Percentiles rank a stretch among this genome's conserved stretches.
phyloP scores from a whole-genome alignment of 2,888 invertebrate species.

The Dyspetes luteomarginatus region DNA sequence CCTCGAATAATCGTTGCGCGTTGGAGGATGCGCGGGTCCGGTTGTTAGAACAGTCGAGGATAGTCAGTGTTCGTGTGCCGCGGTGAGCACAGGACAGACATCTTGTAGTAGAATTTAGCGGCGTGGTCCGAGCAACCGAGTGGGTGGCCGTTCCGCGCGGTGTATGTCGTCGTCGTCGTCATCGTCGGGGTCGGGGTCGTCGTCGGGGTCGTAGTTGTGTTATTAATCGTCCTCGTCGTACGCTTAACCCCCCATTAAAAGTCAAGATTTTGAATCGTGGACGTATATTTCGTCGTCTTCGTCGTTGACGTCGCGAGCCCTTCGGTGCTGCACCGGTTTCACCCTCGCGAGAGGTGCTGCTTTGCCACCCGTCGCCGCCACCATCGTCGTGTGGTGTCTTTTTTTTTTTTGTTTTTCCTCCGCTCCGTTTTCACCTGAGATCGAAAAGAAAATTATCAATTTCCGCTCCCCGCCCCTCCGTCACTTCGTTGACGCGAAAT shows the following conservation, averaged over 20 bases:
- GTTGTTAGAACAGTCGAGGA: slow-evolving; percentile 47
- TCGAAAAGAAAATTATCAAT: background rate
- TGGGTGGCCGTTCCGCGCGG: slow-evolving; percentile 73
- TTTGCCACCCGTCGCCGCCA: slow-evolving; percentile 27
- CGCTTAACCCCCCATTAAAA: slow-evolving; percentile 59
- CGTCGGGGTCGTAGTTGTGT: slow-evolving; percentile 45
- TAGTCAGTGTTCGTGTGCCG: slow-evolving; percentile 81
- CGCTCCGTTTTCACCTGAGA: background rate
- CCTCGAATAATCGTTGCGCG: slow-evolving; percentile 81
- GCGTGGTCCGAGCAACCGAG: slow-evolving; percentile 78
- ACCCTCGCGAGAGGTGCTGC: slow-evolving; percentile 32
- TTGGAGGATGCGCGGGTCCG: slow-evolving; percentile 75
- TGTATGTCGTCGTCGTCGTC: slow-evolving; percentile 68
- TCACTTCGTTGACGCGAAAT: background rate
- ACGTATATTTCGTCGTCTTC: slow-evolving; percentile 64
- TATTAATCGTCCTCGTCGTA: slow-evolving; percentile 48
- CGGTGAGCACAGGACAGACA: slow-evolving; percentile 79
- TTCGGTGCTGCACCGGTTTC: slow-evolving; percentile 54
- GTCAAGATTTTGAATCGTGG: slow-evolving; percentile 39
- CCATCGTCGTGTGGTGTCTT: slow-evolving; percentile 34
- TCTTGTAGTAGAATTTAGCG: slow-evolving; percentile 82
- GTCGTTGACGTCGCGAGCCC: slow-evolving; percentile 63
- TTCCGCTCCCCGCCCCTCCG: background rate
- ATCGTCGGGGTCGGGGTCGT: slow-evolving; percentile 64
- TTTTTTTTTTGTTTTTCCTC: slow-evolving; percentile 17